phyloP scores from a whole-genome alignment of 2,113 vertebrate genomes.

The Thermophis baileyi region DNA sequence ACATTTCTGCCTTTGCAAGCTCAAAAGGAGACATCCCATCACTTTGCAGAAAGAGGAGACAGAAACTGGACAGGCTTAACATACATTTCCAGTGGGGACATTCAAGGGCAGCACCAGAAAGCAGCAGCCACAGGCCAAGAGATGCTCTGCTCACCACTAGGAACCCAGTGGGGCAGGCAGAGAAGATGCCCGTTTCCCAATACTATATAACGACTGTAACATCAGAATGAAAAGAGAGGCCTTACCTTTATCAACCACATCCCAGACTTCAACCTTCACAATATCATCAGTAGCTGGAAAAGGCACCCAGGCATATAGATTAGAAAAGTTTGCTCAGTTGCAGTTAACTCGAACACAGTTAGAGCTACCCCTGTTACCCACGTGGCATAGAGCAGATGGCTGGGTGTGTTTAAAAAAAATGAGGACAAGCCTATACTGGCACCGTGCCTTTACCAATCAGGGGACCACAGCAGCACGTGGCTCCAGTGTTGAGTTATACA shows the following conservation, averaged over 20 bases:
- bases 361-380: background rate
- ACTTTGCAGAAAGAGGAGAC: background rate
- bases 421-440: background rate
- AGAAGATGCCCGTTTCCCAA: background rate
- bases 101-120: background rate
- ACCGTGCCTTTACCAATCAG: no score
- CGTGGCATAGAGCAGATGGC: background rate
- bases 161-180: background rate
- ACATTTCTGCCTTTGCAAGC: background rate
- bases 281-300: constrained; percentile 92
- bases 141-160: background rate
- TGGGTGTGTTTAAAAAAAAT: background rate
- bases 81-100: background rate
- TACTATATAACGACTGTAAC: background rate
- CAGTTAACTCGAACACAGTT: no score
- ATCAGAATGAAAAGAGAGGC: constrained; percentile 23
- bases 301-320: background rate
- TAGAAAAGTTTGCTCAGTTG: background rate
- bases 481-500: background rate
- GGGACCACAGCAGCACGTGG: background rate
- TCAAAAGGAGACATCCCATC: background rate
- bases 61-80: background rate
- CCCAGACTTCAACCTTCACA: constrained; percentile 98
- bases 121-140: background rate
- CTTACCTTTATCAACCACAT: constrained; percentile 98